Conservation (phyloP, 1,140 invertebrate species). For the Amyelois transitella region DNA sequence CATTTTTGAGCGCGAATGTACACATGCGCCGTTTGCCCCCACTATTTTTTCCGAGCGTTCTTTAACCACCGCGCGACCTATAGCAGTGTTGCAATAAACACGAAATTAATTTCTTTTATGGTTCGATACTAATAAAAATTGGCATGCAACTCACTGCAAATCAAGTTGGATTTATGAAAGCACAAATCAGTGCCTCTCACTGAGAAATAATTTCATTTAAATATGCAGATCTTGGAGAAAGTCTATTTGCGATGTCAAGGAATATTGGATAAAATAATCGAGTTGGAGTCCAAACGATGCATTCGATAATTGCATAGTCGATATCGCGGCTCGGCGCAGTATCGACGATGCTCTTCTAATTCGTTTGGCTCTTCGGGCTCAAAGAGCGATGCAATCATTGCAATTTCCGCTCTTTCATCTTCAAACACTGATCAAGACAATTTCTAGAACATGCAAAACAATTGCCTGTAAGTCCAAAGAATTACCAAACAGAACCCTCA, state of each 20-base stretch:
- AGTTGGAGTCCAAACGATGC: neutral
- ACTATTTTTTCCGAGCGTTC: no score
- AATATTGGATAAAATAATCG: constrained; percentile 10
- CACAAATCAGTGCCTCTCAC: neutral
- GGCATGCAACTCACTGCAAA: neutral
- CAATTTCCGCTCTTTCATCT: constrained; percentile 51
- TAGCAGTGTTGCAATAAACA: neutral
- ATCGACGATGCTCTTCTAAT: neutral
- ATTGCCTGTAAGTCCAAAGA: neutral
- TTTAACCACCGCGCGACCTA: no score
- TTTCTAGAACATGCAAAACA: neutral
- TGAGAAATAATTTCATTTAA: neutral
- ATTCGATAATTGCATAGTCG: constrained; percentile 19
- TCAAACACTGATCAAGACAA: neutral
- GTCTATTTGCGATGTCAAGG: neutral
- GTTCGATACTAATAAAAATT: neutral
- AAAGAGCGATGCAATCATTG: constrained; percentile 43
- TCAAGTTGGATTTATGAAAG: neutral
- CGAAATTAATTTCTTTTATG: neutral
- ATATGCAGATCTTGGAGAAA: neutral
- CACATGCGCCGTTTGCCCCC: no score
- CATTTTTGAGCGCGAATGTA: no score
- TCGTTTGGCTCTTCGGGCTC: constrained; percentile 2
- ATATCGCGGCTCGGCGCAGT: constrained; percentile 14
- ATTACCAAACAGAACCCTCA: no score